Percentiles rank a stretch among this genome's conserved stretches.
These are phyloP conservation scores for Phycodurus eques DNA, from an alignment of 2,113 vertebrate genomes.

Conservation along the genomic window DNA sequence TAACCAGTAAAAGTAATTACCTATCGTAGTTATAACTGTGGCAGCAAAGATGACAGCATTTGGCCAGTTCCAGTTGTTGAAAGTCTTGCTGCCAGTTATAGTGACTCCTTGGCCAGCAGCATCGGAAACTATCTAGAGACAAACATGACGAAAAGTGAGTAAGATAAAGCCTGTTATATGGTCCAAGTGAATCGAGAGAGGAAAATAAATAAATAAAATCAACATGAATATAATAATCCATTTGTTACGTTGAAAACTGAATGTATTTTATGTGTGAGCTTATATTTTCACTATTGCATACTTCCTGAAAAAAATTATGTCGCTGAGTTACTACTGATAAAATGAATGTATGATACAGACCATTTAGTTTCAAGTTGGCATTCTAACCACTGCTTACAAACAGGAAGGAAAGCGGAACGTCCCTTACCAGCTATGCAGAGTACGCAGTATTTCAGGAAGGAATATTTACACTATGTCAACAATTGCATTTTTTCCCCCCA, in stretches of 20 bases:
- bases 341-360: constrained; percentile 29
- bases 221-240: neutral
- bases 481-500: too few species aligned
- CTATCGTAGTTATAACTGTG: constrained; percentile 96
- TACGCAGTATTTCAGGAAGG: too few species aligned
- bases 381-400: constrained; percentile 40
- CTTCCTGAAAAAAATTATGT: constrained; percentile 52
- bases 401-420: constrained; percentile 35
- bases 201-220: too few species aligned
- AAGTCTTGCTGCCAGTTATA: constrained; percentile 89
- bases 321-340: constrained; percentile 42
- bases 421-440: constrained; percentile 33
- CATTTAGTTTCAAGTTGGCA: constrained; percentile 33
- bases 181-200: neutral
- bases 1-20: constrained; percentile 62
- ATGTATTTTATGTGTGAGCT: constrained; percentile 7
- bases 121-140: constrained; percentile 82
- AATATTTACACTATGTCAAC: too few species aligned
- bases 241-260: neutral
- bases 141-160: constrained; percentile 14
- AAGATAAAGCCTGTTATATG: neutral
- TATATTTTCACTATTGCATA: constrained; percentile 44
- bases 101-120: constrained; percentile 92
- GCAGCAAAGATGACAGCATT: constrained; percentile 98
- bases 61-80: constrained; percentile 99